Evolutionary conservation across 1,140 invertebrate genomes (phyloP).

Genomic region (Hylyphantes graminicola): DNA sequence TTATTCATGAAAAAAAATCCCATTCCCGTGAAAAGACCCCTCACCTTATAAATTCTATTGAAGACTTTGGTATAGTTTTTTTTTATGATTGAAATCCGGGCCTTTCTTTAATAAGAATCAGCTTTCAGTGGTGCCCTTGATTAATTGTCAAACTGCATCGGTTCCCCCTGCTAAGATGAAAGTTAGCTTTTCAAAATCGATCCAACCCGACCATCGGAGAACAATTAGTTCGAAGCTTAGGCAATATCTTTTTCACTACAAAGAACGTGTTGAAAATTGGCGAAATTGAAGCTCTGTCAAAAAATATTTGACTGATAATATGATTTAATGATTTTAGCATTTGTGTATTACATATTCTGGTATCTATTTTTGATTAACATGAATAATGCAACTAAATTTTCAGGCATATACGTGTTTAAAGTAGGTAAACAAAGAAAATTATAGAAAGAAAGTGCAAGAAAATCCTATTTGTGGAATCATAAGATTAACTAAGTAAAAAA

Average conservation of each 20-base stretch:
- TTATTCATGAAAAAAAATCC: slow-evolving; percentile 10
- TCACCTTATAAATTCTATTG: slow-evolving; percentile 18
- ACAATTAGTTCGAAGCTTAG: slow-evolving; percentile 48
- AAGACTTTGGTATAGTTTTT: slow-evolving; percentile 12
- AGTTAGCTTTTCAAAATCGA: slow-evolving; percentile 47
- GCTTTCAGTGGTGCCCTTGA: slow-evolving; percentile 37
- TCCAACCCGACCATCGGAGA: slow-evolving; percentile 29
- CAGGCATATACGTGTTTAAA: too few relatives aligned
- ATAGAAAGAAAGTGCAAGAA: too few relatives aligned
- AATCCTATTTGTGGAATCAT: too few relatives aligned
- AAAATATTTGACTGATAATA: too few relatives aligned
- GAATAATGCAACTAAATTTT: too few relatives aligned
- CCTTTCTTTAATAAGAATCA: slow-evolving; percentile 47
- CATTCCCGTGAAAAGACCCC: slow-evolving; percentile 11
- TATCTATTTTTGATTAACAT: too few relatives aligned
- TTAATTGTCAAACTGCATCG: slow-evolving; percentile 42
- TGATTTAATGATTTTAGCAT: too few relatives aligned
- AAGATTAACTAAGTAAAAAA: too few relatives aligned
- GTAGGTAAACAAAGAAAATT: too few relatives aligned
- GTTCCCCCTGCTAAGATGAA: slow-evolving; percentile 21
- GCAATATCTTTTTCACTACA: neutral
- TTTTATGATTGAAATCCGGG: slow-evolving; percentile 16
- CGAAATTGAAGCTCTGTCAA: too few relatives aligned
- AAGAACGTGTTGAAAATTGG: neutral
- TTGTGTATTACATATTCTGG: too few relatives aligned